These are phyloP conservation scores for Rotaria macrura DNA, from an alignment of 2,888 invertebrate species.

Conservation along the genomic window DNA sequence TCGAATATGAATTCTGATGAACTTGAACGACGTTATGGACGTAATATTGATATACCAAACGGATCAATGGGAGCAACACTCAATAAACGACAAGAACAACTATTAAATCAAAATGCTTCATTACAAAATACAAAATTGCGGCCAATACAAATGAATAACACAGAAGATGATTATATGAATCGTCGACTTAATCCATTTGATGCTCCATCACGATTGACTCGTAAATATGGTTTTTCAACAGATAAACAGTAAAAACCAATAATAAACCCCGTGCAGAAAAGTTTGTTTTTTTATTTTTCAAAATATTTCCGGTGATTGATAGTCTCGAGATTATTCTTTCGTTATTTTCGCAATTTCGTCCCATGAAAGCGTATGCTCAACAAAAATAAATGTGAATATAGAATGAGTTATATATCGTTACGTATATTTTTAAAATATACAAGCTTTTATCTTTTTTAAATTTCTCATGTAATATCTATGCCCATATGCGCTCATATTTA, in stretches of 20 bases:
- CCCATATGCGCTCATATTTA: neutral
- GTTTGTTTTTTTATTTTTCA: too few relatives aligned
- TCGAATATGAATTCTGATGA: neutral
- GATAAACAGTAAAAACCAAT: neutral
- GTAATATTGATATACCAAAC: neutral
- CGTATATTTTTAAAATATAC: neutral
- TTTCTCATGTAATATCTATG: neutral
- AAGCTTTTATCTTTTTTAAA: neutral
- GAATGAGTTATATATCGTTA: neutral
- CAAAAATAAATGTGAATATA: neutral
- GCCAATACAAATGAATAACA: neutral
- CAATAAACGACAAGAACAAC: neutral
- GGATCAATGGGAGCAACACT: neutral
- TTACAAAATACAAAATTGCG: neutral
- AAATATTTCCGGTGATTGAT: neutral
- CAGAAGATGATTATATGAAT: neutral
- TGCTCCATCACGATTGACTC: neutral
- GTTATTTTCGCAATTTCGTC: neutral
- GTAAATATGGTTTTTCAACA: neutral
- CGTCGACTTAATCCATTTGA: constrained; percentile 15
- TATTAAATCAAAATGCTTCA: neutral
- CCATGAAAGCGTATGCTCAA: neutral
- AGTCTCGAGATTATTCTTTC: neutral
- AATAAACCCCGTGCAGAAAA: neutral
- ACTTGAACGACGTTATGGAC: neutral